These are phyloP conservation scores for Nesoenas mayeri DNA, from an alignment of 2,113 vertebrate species.

Conservation along the genomic window DNA sequence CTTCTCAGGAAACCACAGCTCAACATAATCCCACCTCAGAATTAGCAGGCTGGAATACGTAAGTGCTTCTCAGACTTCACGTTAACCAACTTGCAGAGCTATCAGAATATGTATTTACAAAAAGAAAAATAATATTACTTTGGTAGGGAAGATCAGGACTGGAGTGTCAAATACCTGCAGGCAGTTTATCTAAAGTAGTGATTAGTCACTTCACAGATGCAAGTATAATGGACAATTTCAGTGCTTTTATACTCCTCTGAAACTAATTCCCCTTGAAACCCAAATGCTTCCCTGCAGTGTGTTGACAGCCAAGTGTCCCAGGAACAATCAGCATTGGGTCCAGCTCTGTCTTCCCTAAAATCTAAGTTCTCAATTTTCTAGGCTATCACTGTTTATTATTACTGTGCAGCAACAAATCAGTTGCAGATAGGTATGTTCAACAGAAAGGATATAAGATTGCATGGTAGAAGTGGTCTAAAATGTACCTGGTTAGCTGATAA, in stretches of 20 bases:
- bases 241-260: neutral
- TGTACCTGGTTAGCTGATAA: neutral
- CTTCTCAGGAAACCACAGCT: neutral
- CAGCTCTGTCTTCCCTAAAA: neutral
- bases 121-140: neutral
- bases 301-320: neutral
- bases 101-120: neutral
- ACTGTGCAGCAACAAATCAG: neutral
- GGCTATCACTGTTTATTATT: neutral
- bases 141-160: neutral
- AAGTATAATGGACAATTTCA: neutral
- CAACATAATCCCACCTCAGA: neutral
- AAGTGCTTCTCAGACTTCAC: neutral
- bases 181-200: neutral
- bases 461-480: neutral
- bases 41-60: neutral
- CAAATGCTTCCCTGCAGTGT: neutral
- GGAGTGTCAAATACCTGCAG: neutral
- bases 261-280: neutral
- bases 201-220: neutral
- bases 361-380: neutral
- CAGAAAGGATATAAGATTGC: neutral
- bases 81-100: neutral
- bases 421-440: neutral
- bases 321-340: neutral